These are phyloP conservation scores for Musca domestica DNA, from an alignment of 1,140 invertebrate genomes.

Conservation along the genomic window DNA sequence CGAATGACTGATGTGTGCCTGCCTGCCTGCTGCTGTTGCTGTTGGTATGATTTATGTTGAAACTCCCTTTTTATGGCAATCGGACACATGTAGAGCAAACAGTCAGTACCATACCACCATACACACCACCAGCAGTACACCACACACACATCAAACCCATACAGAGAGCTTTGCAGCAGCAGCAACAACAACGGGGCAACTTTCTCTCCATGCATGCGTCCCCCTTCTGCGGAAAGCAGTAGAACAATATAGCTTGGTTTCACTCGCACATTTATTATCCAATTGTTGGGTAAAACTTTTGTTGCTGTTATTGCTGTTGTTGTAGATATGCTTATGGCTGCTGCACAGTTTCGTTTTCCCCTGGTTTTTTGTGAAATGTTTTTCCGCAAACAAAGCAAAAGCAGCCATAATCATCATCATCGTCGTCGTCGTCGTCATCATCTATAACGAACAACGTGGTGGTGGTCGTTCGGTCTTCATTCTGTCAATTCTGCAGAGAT, in stretches of 20 bases:
- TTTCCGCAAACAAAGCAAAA: too few species aligned
- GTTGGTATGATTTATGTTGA: conserved; percentile 31
- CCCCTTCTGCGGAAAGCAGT: too few species aligned
- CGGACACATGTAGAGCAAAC: conserved; percentile 22
- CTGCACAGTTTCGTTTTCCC: background rate
- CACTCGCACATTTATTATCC: background rate
- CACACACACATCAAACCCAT: too few species aligned
- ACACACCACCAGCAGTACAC: background rate
- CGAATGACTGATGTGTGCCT: too few species aligned
- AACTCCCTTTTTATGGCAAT: conserved; percentile 42
- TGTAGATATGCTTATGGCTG: too few species aligned
- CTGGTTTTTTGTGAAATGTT: background rate
- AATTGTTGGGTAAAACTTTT: background rate
- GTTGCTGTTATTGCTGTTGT: conserved; percentile 1
- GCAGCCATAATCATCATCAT: too few species aligned
- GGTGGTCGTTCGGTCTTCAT: too few species aligned
- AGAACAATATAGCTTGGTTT: background rate
- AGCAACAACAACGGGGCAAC: background rate
- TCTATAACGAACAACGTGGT: too few species aligned
- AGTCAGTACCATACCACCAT: background rate
- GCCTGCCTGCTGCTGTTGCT: background rate
- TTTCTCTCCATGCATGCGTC: background rate
- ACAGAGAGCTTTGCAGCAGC: background rate
- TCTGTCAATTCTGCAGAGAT: too few species aligned
- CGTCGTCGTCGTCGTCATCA: too few species aligned